Evolutionary conservation across 2,888 invertebrate genomes (phyloP), one percentile per base, ranked within the genome.

Genomic region (Cheilosia urbana): DNA sequence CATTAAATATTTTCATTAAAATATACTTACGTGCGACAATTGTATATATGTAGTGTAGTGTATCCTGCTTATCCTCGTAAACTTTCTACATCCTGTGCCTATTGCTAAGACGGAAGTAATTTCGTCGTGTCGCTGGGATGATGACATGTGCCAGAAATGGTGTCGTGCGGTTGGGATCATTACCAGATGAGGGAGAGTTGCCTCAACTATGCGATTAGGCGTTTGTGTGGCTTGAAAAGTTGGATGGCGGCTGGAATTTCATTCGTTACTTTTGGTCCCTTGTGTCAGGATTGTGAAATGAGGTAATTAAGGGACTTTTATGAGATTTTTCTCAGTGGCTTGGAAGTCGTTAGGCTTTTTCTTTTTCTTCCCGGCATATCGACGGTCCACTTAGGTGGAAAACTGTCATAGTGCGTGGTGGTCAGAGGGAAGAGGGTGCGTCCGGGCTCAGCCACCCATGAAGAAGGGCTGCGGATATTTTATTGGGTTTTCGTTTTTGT

Each of bases 281-380:
- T 71, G 27, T 49, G 57, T 65, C 40, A 37, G 15, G 34, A 60
- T 42, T 45, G 40, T 71, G 45, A 78, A 76, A 58, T 76, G 65
- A 77, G 81, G 81, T 85, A 85, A 85, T 85, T 85, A 85, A 72
- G 66, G 53, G 69, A 81, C 77, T 81, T 85, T 81, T 68, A 81
- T 85, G 75, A 37, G 7, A 30, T 66, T 71, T 58, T n/a, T 40
- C 68, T 66, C 73, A 57, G 17, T 55, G 53, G 53, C 13, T 53
- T 49, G 45, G 40, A 68, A 57, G 55, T 68, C 45, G 57, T 73
- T 69, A 51, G 34, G 37, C 17, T 27, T 69, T 45, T 42, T 49
- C 27, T 5, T 21, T 6, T 17, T 3, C 17, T 2, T n/a, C n/a
- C n/a, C 4, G 1, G 7, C 2, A 30, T 30, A 30, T 1, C 34